These are phyloP conservation scores for Lepidurus couesii DNA, from an alignment of 1,140 invertebrate species.

Conservation along the genomic window DNA sequence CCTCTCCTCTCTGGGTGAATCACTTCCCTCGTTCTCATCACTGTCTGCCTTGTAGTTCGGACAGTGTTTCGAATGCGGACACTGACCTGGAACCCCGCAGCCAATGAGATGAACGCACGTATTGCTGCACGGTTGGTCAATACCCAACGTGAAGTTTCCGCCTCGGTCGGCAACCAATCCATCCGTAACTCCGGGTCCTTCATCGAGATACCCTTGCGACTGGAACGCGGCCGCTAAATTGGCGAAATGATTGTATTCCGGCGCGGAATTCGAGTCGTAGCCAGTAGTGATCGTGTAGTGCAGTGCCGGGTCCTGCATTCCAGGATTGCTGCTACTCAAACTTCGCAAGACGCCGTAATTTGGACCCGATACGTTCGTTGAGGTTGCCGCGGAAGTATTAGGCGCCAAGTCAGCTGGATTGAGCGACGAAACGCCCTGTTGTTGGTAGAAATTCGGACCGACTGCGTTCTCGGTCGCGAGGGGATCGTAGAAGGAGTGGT, in stretches of 20 bases:
- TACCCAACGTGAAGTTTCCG: background rate
- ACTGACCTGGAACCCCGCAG: background rate
- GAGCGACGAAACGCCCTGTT: background rate
- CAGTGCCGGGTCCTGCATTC: background rate
- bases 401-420: background rate
- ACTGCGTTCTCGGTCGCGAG: background rate
- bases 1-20: background rate
- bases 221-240: constrained; percentile 18
- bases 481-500: background rate
- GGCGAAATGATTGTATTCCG: constrained; percentile 23
- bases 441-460: background rate
- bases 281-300: background rate
- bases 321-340: background rate
- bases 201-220: background rate
- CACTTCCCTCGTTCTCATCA: background rate
- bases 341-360: background rate
- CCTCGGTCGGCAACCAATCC: background rate
- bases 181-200: background rate
- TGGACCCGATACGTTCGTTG: background rate
- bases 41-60: background rate
- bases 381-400: background rate
- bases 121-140: background rate
- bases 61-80: background rate
- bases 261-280: background rate
- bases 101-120: background rate